Percentiles rank a stretch among this genome's conserved stretches.
Evolutionary conservation across 2,113 vertebrate genomes (phyloP).

Genomic region (Furnarius figulus): DNA sequence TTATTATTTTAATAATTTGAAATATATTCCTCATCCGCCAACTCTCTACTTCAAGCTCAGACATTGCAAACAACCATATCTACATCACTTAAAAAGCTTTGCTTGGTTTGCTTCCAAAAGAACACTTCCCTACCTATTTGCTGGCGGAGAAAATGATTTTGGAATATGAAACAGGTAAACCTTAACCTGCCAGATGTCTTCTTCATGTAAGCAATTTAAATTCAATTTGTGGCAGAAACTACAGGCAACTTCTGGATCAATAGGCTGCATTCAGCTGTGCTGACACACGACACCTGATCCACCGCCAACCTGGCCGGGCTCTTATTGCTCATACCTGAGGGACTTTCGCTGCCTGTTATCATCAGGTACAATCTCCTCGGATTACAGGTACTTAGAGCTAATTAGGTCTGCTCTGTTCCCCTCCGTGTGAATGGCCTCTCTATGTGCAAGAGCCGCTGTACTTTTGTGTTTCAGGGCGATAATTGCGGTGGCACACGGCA

Average conservation of each 20-base stretch:
- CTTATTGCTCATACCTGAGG: conserved; percentile 82
- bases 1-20: background rate
- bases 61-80: background rate
- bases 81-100: background rate
- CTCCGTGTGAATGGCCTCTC: conserved; percentile 74
- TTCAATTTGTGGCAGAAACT: conserved; percentile 81
- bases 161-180: conserved; percentile 76
- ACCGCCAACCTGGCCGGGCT: conserved; percentile 76
- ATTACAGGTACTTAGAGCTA: conserved; percentile 95
- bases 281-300: conserved; percentile 87
- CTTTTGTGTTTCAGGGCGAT: conserved; percentile 67
- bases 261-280: conserved; percentile 83
- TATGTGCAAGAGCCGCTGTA: conserved; percentile 74
- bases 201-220: conserved; percentile 72
- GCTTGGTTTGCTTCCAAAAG: conserved; percentile 4
- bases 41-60: background rate
- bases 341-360: conserved; percentile 85
- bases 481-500: conserved; percentile 72
- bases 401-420: conserved; percentile 93
- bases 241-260: conserved; percentile 81
- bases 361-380: conserved; percentile 82
- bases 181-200: conserved; percentile 69
- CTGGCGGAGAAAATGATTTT: conserved; percentile 43
- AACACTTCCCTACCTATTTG: background rate
- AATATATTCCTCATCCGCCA: background rate